Percentiles rank a stretch among this genome's conserved stretches.
These are phyloP conservation scores for Laodelphax striatellus DNA, from an alignment of 1,140 invertebrate species.

Conservation along the genomic window DNA sequence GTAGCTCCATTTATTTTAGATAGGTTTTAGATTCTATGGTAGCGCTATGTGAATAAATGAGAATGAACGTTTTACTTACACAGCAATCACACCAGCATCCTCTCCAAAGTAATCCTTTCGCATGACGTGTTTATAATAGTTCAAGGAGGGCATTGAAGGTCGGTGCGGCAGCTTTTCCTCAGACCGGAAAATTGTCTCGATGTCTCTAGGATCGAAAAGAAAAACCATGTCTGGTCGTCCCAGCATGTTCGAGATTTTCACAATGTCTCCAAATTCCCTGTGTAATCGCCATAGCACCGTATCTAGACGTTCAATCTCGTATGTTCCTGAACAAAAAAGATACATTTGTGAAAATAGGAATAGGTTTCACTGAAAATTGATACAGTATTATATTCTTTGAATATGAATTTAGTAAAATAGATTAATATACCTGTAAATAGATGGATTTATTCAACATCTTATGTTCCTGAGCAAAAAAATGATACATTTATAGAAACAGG, in stretches of 20 bases:
- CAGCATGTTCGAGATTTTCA: slow-evolving; percentile 58
- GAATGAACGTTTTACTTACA: slow-evolving; percentile 44
- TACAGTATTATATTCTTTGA: too few species aligned
- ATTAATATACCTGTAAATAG: too few species aligned
- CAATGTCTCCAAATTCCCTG: slow-evolving; percentile 54
- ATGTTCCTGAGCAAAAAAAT: too few species aligned
- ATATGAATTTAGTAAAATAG: too few species aligned
- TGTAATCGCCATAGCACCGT: slow-evolving; percentile 55
- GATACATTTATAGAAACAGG: too few species aligned
- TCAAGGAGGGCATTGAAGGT: slow-evolving; percentile 64
- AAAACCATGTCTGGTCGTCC: slow-evolving; percentile 69
- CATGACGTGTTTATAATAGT: slow-evolving; percentile 63
- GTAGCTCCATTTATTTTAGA: too few species aligned
- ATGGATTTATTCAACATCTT: too few species aligned
- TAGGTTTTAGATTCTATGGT: too few species aligned
- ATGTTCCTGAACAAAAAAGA: slow-evolving; percentile 42
- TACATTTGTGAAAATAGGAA: too few species aligned
- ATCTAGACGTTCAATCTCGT: slow-evolving; percentile 59
- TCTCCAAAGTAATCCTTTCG: slow-evolving; percentile 61
- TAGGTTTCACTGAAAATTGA: too few species aligned
- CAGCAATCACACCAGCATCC: slow-evolving; percentile 60
- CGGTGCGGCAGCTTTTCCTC: slow-evolving; percentile 65
- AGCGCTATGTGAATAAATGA: too few species aligned
- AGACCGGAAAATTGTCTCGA: slow-evolving; percentile 57
- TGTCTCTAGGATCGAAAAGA: slow-evolving; percentile 62